These are phyloP conservation scores for Hippocampus guttulatus DNA, from an alignment of 2,113 vertebrate species.

Conservation along the genomic window DNA sequence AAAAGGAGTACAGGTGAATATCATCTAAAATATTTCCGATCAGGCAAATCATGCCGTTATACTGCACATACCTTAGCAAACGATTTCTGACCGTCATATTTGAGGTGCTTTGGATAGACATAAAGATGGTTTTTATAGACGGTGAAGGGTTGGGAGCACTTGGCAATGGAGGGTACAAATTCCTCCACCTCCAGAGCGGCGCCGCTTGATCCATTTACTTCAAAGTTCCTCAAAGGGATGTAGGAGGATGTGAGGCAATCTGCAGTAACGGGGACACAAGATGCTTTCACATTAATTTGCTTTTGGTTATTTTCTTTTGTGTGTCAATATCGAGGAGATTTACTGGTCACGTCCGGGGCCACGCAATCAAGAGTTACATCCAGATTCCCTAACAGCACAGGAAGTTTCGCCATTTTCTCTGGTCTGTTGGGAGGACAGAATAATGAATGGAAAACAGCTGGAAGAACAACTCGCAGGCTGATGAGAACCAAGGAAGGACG, in stretches of 20 bases:
- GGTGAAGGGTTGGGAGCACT: constrained; percentile 91
- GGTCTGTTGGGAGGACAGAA: constrained; percentile 70
- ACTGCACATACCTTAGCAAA: constrained; percentile 83
- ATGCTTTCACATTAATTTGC: background rate
- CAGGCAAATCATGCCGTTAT: background rate
- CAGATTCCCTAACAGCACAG: constrained; percentile 92
- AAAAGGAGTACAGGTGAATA: constrained; percentile 21
- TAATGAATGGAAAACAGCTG: background rate
- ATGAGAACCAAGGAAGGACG: too few species aligned
- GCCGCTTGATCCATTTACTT: constrained; percentile 68
- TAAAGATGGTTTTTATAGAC: constrained; percentile 97
- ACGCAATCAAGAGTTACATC: constrained; percentile 92
- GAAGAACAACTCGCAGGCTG: background rate
- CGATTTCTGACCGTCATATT: constrained; percentile 92
- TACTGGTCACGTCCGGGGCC: constrained; percentile 86
- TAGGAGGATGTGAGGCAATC: constrained; percentile 95
- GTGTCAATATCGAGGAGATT: constrained; percentile 53
- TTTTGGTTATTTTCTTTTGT: constrained; percentile 1
- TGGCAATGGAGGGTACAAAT: constrained; percentile 92
- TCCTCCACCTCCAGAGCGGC: constrained; percentile 90
- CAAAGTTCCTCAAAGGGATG: constrained; percentile 88
- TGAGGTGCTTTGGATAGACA: constrained; percentile 91
- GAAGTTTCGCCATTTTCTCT: constrained; percentile 97
- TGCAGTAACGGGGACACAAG: constrained; percentile 47
- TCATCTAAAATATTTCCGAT: constrained; percentile 17